These are phyloP conservation scores for Athalia rosae DNA, from an alignment of 2,888 invertebrate genomes.

Conservation along the genomic window DNA sequence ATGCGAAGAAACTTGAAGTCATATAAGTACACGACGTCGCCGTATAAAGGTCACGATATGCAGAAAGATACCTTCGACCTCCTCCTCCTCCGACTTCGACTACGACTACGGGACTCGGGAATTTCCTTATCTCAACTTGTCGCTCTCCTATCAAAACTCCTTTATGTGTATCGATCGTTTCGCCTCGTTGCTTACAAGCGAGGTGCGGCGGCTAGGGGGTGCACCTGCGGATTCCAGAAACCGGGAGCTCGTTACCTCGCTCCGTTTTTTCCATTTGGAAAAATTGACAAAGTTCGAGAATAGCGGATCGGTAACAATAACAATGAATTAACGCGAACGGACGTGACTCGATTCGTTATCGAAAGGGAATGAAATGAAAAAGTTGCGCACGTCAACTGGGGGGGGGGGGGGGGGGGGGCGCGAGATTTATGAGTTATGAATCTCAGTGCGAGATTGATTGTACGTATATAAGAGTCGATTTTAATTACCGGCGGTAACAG, in stretches of 20 bases:
- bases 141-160: background rate
- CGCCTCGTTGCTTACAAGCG: too few relatives aligned
- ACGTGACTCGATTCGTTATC: background rate
- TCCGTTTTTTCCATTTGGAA: too few relatives aligned
- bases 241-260: too few relatives aligned
- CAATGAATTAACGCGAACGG: background rate
- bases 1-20: conserved; percentile 10
- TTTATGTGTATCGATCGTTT: too few relatives aligned
- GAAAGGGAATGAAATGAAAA: background rate
- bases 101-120: conserved; percentile 1
- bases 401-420: too few relatives aligned
- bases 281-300: too few relatives aligned
- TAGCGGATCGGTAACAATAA: background rate
- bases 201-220: too few relatives aligned
- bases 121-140: background rate
- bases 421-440: conserved; percentile 13
- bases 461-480: background rate
- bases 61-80: conserved; percentile 35
- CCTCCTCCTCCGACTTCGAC: too few relatives aligned
- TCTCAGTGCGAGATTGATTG: background rate
- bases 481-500: too few relatives aligned
- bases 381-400: background rate
- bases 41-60: conserved; percentile 34
- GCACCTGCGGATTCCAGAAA: too few relatives aligned
- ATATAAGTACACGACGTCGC: background rate